A percentile compares a stretch with the other conserved stretches of the same genome.
These are phyloP conservation scores for Gastrophryne carolinensis DNA, from an alignment of 2,797 vertebrate species.

Conservation along the genomic window DNA sequence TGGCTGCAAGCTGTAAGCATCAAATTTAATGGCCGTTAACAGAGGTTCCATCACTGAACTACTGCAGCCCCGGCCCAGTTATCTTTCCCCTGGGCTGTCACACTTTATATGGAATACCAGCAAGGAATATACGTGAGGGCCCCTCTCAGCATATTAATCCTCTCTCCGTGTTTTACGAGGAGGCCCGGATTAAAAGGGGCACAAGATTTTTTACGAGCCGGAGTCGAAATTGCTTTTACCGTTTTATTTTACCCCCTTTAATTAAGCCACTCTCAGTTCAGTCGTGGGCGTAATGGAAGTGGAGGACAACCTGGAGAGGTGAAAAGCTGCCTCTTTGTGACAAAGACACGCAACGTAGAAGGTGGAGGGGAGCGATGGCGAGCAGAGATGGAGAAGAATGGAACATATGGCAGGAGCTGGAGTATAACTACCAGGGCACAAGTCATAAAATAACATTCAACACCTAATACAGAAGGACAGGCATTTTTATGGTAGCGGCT, in stretches of 20 bases:
- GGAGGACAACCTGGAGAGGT: conserved; percentile 10
- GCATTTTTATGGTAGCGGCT: too few species aligned
- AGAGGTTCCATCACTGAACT: conserved; percentile 18
- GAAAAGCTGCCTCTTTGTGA: conserved; percentile 23
- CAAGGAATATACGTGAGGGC: background rate
- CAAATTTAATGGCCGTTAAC: conserved; percentile 44
- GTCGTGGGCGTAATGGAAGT: background rate
- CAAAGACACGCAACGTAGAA: background rate
- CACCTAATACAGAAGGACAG: background rate
- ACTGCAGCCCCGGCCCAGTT: conserved; percentile 1
- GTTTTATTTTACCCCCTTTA: conserved; percentile 22
- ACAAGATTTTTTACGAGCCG: conserved; percentile 21
- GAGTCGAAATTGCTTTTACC: conserved; percentile 27
- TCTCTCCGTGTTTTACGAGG: conserved; percentile 35
- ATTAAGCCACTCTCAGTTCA: background rate
- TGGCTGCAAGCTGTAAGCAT: conserved; percentile 43
- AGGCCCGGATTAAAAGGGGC: conserved; percentile 20
- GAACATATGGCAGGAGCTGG: background rate
- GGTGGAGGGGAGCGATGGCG: background rate
- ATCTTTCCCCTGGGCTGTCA: conserved; percentile 33
- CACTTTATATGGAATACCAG: conserved; percentile 15
- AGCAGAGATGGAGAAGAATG: background rate
- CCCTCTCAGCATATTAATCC: conserved; percentile 31
- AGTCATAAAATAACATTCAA: background rate
- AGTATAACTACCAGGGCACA: background rate